phyloP scores from a whole-genome alignment of 2,888 invertebrate genomes.

The Ypsolopha scabrella region DNA sequence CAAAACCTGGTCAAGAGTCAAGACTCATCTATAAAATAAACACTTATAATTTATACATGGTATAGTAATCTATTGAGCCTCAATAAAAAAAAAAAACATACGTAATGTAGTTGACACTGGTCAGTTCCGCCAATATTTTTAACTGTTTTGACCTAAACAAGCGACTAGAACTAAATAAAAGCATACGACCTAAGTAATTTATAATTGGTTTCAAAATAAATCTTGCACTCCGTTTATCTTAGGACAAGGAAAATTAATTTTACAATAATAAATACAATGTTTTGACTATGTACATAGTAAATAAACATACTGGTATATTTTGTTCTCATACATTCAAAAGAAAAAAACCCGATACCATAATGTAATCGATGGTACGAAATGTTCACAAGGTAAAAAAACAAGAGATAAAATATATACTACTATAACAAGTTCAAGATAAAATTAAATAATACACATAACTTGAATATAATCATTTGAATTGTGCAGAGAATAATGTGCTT shows the following conservation, averaged over 20 bases:
- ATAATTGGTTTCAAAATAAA: neutral
- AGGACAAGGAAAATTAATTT: neutral
- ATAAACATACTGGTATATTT: neutral
- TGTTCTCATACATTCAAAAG: slow-evolving; percentile 8
- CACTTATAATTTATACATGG: no score
- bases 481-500: slow-evolving; percentile 47
- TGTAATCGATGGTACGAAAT: neutral
- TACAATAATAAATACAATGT: neutral
- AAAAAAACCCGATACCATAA: slow-evolving; percentile 13
- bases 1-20: no score
- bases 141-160: slow-evolving; percentile 25
- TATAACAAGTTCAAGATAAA: slow-evolving; percentile 62
- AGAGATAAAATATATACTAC: slow-evolving; percentile 41
- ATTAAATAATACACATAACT: slow-evolving; percentile 43
- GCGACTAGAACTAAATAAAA: slow-evolving; percentile 61
- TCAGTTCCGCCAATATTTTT: no score
- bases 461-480: slow-evolving; percentile 35
- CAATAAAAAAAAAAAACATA: no score
- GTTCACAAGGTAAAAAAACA: slow-evolving; percentile 21
- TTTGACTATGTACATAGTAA: slow-evolving; percentile 3
- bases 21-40: no score
- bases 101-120: no score
- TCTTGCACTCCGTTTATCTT: slow-evolving; percentile 5
- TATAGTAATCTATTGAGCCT: no score
- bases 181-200: slow-evolving; percentile 36